A percentile compares a stretch with the other conserved stretches of the same genome.
Evolutionary conservation across 2,888 invertebrate species (phyloP).

Genomic region (Endotricha flammealis): DNA sequence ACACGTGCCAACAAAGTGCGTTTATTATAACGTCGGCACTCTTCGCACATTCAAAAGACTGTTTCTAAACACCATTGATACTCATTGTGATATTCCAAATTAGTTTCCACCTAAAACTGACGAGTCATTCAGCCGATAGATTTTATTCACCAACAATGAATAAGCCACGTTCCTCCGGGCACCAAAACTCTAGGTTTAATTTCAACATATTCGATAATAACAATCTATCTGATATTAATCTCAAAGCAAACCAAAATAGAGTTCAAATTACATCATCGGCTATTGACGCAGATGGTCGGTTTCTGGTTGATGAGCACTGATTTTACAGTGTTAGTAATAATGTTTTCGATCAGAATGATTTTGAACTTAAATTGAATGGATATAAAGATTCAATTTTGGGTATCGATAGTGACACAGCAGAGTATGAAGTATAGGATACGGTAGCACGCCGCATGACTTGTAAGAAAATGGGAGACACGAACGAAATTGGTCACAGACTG

Average conservation of each 20-base stretch:
- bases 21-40: constrained; percentile 52
- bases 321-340: constrained; percentile 44
- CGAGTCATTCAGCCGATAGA: constrained; percentile 71
- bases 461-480: constrained; percentile 73
- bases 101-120: constrained; percentile 71
- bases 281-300: constrained; percentile 40
- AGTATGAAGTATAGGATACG: constrained; percentile 53
- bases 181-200: constrained; percentile 53
- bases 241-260: constrained; percentile 46
- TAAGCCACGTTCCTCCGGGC: constrained; percentile 66
- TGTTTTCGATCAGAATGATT: constrained; percentile 32
- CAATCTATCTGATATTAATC: constrained; percentile 41
- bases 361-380: constrained; percentile 38
- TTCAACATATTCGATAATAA: constrained; percentile 35
- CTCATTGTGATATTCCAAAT: constrained; percentile 75
- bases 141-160: constrained; percentile 72
- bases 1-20: constrained; percentile 59
- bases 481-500: constrained; percentile 76
- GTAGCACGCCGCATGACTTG: constrained; percentile 77
- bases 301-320: constrained; percentile 38
- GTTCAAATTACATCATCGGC: constrained; percentile 52
- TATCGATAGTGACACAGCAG: constrained; percentile 22
- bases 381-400: constrained; percentile 39
- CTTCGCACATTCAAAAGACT: constrained; percentile 63
- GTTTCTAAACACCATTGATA: constrained; percentile 70